Evolutionary conservation across 2,888 invertebrate species (phyloP), one percentile per base, ranked within the genome.

Genomic region (Dolichopus griseipennis): DNA sequence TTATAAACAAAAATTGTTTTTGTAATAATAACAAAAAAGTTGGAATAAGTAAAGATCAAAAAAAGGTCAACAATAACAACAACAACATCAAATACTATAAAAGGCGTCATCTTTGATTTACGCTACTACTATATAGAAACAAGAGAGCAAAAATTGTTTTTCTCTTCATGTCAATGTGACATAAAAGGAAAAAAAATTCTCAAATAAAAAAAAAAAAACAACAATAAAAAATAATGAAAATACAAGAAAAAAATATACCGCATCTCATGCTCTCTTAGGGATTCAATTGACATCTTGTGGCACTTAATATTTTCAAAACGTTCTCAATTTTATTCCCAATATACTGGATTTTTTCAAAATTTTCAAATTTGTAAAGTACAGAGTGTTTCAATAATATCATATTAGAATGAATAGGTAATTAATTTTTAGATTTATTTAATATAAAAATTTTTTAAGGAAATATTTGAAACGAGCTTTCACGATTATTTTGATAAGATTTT

Each of bases 41-140:
- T 41, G 8, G 9, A 41, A 12, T n/a, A n/a, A 41, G 8, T 12
- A 41, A 12, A 41, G 3, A 18, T 52, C 18, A 27, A 18, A 52
- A 43, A 52, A 52, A 52, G 52, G 52, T 52, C 52, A 52, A n/a
- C 52, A 52, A 52, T 52, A 15, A n/a, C n/a, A n/a, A n/a, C n/a
- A n/a, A n/a, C n/a, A n/a, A n/a, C n/a, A n/a, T n/a, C n/a, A n/a
- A n/a, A 12, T 52, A 18, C 9, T 12, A 15, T 2, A 52, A 15
- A 52, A 52, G 52, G 52, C 52, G 18, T 52, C 52, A 52, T 52
- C 52, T 52, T 52, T 52, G 52, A 52, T 52, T 52, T 52, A 52
- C 52, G 15, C 52, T 18, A 7, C 34, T 9, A 37, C 8, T 7
- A 12, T 12, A 37, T 10, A 34, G 9, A 8, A 37, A 37, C 8